A percentile compares a stretch with the other conserved stretches of the same genome.
These are phyloP conservation scores for Lepidochitona cinerea DNA, from an alignment of 2,888 invertebrate genomes.

Conservation along the genomic window DNA sequence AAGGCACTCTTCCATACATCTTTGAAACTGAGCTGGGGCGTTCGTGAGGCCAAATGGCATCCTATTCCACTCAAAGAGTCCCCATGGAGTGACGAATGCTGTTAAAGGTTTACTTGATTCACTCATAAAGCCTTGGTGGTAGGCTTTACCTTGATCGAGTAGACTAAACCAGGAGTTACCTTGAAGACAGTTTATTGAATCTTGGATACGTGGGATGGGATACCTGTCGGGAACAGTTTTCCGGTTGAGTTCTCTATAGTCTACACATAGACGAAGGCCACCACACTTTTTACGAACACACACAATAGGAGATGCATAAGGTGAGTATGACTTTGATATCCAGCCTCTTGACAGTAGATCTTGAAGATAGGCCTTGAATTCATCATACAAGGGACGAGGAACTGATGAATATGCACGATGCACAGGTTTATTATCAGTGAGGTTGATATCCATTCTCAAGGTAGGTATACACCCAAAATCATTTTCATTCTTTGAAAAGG, in stretches of 20 bases:
- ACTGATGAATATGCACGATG: slow-evolving; percentile 27
- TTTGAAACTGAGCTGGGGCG: slow-evolving; percentile 16
- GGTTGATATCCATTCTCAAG: slow-evolving; percentile 28
- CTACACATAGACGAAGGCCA: slow-evolving; percentile 23
- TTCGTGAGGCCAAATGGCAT: slow-evolving; percentile 28
- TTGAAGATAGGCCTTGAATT: slow-evolving; percentile 36
- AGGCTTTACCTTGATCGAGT: slow-evolving; percentile 25
- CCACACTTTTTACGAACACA: slow-evolving; percentile 25
- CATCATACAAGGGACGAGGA: slow-evolving; percentile 30
- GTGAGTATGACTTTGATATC: slow-evolving; percentile 22
- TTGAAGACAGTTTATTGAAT: slow-evolving; percentile 16
- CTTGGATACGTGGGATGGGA: slow-evolving; percentile 27
- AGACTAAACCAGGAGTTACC: slow-evolving; percentile 25
- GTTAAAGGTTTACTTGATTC: slow-evolving; percentile 20
- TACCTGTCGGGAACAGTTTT: slow-evolving; percentile 18
- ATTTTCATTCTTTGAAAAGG: slow-evolving; percentile 27
- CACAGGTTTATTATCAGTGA: slow-evolving; percentile 32
- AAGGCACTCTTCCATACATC: slow-evolving; percentile 14
- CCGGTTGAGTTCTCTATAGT: slow-evolving; percentile 24
- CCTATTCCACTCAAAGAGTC: slow-evolving; percentile 25
- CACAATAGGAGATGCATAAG: slow-evolving; percentile 23
- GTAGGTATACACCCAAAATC: slow-evolving; percentile 29
- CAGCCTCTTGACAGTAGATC: slow-evolving; percentile 26
- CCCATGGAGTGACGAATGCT: slow-evolving; percentile 28
- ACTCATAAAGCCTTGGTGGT: slow-evolving; percentile 25